Percentiles rank a stretch among this genome's conserved stretches.
Conservation (phyloP, 2,888 invertebrate genomes). For the Crocallis elinguaria region DNA sequence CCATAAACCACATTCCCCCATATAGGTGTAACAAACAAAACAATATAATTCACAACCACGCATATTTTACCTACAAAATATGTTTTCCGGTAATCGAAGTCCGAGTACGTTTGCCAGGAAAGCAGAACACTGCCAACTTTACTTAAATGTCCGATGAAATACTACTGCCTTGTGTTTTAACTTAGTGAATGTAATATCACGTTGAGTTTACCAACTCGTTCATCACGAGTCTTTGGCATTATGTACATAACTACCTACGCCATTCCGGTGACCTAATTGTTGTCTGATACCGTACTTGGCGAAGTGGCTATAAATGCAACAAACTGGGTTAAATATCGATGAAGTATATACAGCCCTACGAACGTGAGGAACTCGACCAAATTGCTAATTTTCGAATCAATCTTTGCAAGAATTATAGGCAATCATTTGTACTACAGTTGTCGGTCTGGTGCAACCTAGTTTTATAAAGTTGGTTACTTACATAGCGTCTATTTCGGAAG, state of each 20-base stretch:
- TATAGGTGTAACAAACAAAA: neutral
- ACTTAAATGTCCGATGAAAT: slow-evolving; percentile 37
- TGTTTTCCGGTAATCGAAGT: slow-evolving; percentile 34
- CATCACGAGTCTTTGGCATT: slow-evolving; percentile 62
- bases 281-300: slow-evolving; percentile 69
- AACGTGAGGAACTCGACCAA: slow-evolving; percentile 51
- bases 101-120: slow-evolving; percentile 33
- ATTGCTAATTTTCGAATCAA: slow-evolving; percentile 52
- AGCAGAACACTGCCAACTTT: slow-evolving; percentile 41
- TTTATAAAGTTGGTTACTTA: slow-evolving; percentile 14
- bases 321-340: slow-evolving; percentile 81
- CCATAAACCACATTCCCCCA: neutral
- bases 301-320: slow-evolving; percentile 78
- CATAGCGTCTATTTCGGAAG: slow-evolving; percentile 28
- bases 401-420: slow-evolving; percentile 32
- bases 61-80: slow-evolving; percentile 30
- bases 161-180: slow-evolving; percentile 35
- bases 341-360: slow-evolving; percentile 61
- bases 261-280: slow-evolving; percentile 79
- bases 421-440: slow-evolving; percentile 13
- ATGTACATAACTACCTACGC: slow-evolving; percentile 62
- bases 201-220: slow-evolving; percentile 55
- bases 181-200: slow-evolving; percentile 46
- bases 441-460: slow-evolving; percentile 15
- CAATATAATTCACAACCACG: slow-evolving; percentile 20